Evolutionary conservation across 2,797 vertebrate genomes (phyloP).

Genomic region (Pseudochaenichthys georgianus): DNA sequence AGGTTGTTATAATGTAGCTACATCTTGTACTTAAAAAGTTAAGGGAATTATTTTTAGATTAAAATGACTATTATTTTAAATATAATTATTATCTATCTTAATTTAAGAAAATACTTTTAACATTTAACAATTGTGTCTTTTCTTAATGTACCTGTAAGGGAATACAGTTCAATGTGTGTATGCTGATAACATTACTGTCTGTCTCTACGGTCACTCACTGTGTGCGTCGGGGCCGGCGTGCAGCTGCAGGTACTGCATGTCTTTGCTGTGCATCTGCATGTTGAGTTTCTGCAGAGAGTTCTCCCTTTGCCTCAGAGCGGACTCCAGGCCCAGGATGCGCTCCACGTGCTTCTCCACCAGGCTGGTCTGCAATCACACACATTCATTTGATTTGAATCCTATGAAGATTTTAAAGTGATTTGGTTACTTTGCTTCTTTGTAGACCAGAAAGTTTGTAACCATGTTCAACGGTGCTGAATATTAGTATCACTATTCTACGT

Average conservation of each 20-base stretch:
- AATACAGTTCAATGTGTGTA: too few species aligned
- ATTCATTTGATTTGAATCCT: neutral
- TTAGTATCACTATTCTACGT: neutral
- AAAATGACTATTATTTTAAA: too few species aligned
- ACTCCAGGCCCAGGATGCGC: conserved; percentile 93
- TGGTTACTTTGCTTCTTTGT: neutral
- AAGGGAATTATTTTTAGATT: too few species aligned
- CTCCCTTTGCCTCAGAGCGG: conserved; percentile 91
- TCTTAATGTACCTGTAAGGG: too few species aligned
- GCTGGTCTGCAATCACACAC: conserved; percentile 83
- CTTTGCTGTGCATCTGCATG: conserved; percentile 89
- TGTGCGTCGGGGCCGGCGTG: conserved; percentile 86
- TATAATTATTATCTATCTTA: too few species aligned
- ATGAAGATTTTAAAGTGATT: neutral
- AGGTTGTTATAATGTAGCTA: too few species aligned
- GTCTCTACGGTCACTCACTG: conserved; percentile 74
- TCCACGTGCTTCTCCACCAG: conserved; percentile 95
- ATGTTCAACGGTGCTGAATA: neutral
- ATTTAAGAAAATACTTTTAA: neutral
- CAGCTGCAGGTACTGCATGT: conserved; percentile 92
- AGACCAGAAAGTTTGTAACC: neutral
- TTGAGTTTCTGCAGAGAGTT: conserved; percentile 90
- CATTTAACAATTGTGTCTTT: neutral
- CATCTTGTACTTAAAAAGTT: too few species aligned
- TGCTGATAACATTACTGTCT: too few species aligned